A percentile compares a stretch with the other conserved stretches of the same genome.
phyloP scores from a whole-genome alignment of 2,113 vertebrate genomes.

The Daubentonia madagascariensis region DNA sequence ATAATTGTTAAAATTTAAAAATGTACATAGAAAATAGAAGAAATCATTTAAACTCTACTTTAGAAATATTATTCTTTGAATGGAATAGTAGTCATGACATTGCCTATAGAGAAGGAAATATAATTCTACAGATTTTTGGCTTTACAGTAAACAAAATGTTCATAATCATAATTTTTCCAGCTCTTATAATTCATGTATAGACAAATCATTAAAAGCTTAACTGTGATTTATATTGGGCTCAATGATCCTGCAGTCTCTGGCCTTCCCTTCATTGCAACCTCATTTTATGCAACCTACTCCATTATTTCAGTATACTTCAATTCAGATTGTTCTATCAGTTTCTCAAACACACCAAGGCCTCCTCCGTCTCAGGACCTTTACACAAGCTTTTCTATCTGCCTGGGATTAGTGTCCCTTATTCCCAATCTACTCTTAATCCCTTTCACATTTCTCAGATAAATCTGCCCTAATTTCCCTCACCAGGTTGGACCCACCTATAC shows the following conservation, averaged over 20 bases:
- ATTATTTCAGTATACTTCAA: neutral
- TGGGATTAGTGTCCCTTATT: neutral
- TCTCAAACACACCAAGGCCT: neutral
- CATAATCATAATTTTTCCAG: neutral
- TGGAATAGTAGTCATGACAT: neutral
- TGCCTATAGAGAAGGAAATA: neutral
- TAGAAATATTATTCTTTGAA: neutral
- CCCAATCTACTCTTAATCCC: neutral
- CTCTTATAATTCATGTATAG: neutral
- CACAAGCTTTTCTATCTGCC: neutral
- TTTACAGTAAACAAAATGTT: neutral
- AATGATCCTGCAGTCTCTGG: neutral
- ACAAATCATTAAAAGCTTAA: neutral
- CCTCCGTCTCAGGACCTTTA: neutral
- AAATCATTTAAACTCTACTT: neutral
- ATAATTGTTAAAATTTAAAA: neutral
- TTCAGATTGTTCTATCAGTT: neutral
- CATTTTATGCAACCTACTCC: neutral
- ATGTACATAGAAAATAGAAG: neutral
- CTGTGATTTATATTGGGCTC: neutral
- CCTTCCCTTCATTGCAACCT: neutral
- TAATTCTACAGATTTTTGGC: neutral
- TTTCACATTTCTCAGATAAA: neutral
- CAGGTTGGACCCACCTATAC: neutral
- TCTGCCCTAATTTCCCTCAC: neutral